Evolutionary conservation across 2,113 vertebrate genomes (phyloP).

Genomic region (Cnemophilus loriae): DNA sequence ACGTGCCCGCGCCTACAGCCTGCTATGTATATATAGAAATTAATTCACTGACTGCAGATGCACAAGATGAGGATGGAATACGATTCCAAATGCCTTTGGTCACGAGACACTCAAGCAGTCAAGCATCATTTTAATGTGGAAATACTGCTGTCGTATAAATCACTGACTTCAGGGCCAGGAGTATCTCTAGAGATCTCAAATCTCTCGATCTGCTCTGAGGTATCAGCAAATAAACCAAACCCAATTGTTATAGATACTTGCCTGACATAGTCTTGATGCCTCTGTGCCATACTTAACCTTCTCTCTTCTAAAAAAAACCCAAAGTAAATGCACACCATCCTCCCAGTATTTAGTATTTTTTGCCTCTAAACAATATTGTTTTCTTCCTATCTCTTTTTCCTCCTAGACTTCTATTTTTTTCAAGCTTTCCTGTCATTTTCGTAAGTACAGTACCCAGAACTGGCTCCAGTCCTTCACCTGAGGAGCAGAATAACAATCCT

Average conservation of each 20-base stretch:
- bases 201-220: neutral
- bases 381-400: neutral
- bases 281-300: neutral
- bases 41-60: conserved; percentile 24
- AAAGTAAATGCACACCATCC: neutral
- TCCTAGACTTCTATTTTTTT: neutral
- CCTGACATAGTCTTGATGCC: neutral
- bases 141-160: neutral
- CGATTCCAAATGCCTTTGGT: neutral
- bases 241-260: neutral
- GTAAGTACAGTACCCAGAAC: neutral
- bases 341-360: neutral
- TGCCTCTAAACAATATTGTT: neutral
- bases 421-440: neutral
- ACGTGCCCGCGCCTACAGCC: neutral
- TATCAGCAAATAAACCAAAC: neutral
- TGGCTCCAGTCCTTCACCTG: neutral
- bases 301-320: neutral
- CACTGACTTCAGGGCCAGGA: neutral
- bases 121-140: neutral
- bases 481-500: neutral
- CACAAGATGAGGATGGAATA: conserved; percentile 29
- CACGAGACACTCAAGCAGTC: neutral
- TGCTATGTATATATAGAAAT: neutral
- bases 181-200: neutral